Evolutionary conservation across 2,113 vertebrate genomes (phyloP), one percentile per base, ranked within the genome.

Genomic region (Paraplagusia blochii): DNA sequence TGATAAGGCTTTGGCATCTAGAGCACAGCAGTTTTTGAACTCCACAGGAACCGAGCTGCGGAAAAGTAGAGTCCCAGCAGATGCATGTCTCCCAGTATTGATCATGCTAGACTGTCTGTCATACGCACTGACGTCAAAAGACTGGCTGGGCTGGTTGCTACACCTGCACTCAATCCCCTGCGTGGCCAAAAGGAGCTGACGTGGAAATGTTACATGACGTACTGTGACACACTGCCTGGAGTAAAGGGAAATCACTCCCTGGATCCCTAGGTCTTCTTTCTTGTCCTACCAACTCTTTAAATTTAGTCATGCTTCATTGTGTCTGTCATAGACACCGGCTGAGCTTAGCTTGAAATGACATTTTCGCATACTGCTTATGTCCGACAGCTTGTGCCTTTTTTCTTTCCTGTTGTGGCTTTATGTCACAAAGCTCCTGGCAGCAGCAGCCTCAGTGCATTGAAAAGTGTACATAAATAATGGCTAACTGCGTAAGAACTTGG

Each of bases 1-100:
- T 13, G 75, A 79, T 80, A 59, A 72, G 70, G 44, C 50, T 19
- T 14, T 16, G 66, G 58, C 43, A 61, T 34, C 54, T 58, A 65
- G 73, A 60, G 39, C 57, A 34, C 35, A 48, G n/a, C 46, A n/a
- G 79, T 46, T 57, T 34, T 62, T 57, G 63, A n/a, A n/a, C 14
- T 39, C 54, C 19, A 4, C 4, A 44, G 58, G 71, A 57, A 57
- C 69, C 35, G 74, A 66, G 56, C 50, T 62, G 44, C 63, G 42
- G 80, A 79, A 71, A 83, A 44, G 67, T 71, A 81, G 77, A 76
- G 54, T 39, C 9, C 29, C 4, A 48, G 58, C 72, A 68, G 76
- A 77, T 47, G 65, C 70, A 73, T 49, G 63, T 69, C 71, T 69
- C 56, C 11, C 48, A 17, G 42, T 80, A 84, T 83, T 55, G 77